These are phyloP conservation scores for Melanotaenia duboulayi DNA, from an alignment of 2,113 vertebrate species.

Conservation along the genomic window DNA sequence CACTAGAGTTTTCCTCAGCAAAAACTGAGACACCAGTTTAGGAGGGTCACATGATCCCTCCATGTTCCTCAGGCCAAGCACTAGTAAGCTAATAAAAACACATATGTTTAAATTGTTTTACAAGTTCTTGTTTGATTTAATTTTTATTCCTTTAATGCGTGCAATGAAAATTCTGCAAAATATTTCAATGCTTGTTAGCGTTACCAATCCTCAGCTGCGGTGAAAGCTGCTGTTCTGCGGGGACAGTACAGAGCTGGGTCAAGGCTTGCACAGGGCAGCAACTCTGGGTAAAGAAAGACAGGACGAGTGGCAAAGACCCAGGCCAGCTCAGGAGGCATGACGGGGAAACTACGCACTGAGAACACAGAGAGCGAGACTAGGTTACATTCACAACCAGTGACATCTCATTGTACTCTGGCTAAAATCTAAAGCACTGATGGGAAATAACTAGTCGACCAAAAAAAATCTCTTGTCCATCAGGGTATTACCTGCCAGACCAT, in stretches of 20 bases:
- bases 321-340: constrained; percentile 87
- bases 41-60: constrained; percentile 85
- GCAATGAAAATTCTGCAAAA: too few species aligned
- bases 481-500: not conserved
- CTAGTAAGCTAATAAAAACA: constrained; percentile 84
- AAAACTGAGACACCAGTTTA: constrained; percentile 90
- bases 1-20: constrained; percentile 87
- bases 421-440: too few species aligned
- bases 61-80: constrained; percentile 92
- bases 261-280: constrained; percentile 88
- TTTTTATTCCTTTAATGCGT: not conserved
- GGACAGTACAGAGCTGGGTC: constrained; percentile 83
- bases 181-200: not conserved
- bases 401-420: too few species aligned
- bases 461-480: not conserved
- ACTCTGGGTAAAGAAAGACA: constrained; percentile 92
- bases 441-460: not conserved
- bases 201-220: constrained; percentile 93
- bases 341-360: constrained; percentile 80
- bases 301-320: constrained; percentile 90
- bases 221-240: constrained; percentile 87
- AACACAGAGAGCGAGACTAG: not conserved
- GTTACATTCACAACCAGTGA: not conserved
- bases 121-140: not conserved
- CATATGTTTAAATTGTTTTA: not conserved